phyloP scores from a whole-genome alignment of 2,888 invertebrate species.

The Nymphalis polychloros region DNA sequence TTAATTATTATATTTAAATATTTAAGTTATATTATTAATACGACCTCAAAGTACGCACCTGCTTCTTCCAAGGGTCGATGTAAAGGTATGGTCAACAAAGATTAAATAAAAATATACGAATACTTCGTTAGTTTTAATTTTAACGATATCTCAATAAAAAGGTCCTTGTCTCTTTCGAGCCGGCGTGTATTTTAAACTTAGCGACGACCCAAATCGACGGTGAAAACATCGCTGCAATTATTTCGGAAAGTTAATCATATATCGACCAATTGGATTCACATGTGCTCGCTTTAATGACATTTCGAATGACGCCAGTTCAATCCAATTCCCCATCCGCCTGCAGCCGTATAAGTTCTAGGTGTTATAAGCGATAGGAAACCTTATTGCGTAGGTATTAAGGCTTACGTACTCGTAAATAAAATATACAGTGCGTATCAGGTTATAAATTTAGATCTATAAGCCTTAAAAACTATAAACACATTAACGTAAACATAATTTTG shows the following conservation, averaged over 20 bases:
- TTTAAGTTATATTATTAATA: too few relatives aligned
- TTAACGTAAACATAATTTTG: neutral
- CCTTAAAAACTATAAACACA: constrained; percentile 9
- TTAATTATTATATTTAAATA: too few relatives aligned
- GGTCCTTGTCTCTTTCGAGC: constrained; percentile 13
- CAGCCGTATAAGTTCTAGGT: constrained; percentile 68
- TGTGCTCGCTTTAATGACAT: constrained; percentile 65
- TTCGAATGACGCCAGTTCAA: constrained; percentile 68
- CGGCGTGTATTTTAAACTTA: constrained; percentile 4
- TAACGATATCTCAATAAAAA: neutral
- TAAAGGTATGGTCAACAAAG: neutral
- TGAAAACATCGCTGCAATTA: constrained; percentile 21
- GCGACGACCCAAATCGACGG: constrained; percentile 13
- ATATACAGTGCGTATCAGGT: constrained; percentile 23
- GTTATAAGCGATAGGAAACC: constrained; percentile 61
- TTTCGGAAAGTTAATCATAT: constrained; percentile 17
- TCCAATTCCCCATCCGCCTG: constrained; percentile 64
- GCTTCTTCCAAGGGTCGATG: too few relatives aligned
- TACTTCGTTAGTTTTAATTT: neutral
- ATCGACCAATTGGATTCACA: constrained; percentile 44
- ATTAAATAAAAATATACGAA: neutral
- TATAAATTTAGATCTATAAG: constrained; percentile 16
- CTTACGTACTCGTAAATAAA: constrained; percentile 36
- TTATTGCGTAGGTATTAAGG: constrained; percentile 58
- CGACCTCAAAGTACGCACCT: too few relatives aligned